Evolutionary conservation across 2,797 vertebrate genomes (phyloP).

Genomic region (Smutsia gigantea): DNA sequence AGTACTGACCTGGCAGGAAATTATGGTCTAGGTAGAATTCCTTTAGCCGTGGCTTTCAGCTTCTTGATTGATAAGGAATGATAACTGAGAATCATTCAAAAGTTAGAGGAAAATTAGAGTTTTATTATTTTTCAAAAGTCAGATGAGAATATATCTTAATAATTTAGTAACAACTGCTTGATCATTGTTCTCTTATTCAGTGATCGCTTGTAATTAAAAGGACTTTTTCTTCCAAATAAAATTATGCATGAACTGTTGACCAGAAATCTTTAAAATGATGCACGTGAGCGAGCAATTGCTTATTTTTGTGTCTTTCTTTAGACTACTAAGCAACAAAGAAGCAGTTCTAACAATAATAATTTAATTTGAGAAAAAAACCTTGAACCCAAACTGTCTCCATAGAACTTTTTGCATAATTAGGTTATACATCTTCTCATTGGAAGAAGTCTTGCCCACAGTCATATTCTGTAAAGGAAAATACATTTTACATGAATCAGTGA

Average conservation of each 20-base stretch:
- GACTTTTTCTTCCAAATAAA: conserved; percentile 59
- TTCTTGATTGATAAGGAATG: conserved; percentile 58
- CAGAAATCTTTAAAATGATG: conserved; percentile 65
- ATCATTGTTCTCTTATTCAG: conserved; percentile 7
- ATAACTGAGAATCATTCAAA: conserved; percentile 71
- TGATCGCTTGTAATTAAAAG: conserved; percentile 18
- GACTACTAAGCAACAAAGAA: conserved; percentile 76
- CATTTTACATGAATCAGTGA: conserved; percentile 84
- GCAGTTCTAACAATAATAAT: conserved; percentile 79
- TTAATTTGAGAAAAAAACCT: conserved; percentile 76
- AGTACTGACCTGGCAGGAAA: neutral
- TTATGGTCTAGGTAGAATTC: neutral
- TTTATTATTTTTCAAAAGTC: conserved; percentile 77
- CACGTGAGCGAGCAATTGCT: conserved; percentile 49
- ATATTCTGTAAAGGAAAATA: conserved; percentile 84
- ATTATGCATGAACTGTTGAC: conserved; percentile 45
- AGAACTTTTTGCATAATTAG: conserved; percentile 85
- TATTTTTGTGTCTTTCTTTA: conserved; percentile 70
- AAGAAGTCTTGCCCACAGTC: conserved; percentile 82
- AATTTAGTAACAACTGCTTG: neutral
- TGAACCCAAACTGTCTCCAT: conserved; percentile 81
- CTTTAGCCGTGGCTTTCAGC: conserved; percentile 48
- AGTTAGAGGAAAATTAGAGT: conserved; percentile 75
- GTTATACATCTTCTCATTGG: conserved; percentile 75
- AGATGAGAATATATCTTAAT: conserved; percentile 63